Evolutionary conservation across 2,113 vertebrate species (phyloP).

Genomic region (Labeo rohita): DNA sequence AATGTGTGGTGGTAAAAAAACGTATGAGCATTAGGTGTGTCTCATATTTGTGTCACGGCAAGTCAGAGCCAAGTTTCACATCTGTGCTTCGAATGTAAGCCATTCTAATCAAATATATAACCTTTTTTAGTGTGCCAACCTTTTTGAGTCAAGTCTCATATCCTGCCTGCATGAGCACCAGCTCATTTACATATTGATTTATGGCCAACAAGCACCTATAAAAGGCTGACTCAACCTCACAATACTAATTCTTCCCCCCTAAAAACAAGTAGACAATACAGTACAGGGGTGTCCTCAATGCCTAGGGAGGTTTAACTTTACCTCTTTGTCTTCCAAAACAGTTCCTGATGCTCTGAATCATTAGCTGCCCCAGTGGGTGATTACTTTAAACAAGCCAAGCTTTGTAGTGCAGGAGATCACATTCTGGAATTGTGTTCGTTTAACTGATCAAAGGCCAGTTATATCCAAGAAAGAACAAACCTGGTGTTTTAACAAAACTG

Average conservation of each 20-base stretch:
- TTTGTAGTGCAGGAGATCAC: slow-evolving; percentile 11
- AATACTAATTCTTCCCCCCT: neutral
- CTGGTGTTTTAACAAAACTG: too few species aligned
- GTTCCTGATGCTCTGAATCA: slow-evolving; percentile 15
- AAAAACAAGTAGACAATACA: neutral
- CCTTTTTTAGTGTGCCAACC: neutral
- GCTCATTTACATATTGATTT: slow-evolving; percentile 24
- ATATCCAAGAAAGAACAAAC: neutral
- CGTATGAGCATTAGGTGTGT: neutral
- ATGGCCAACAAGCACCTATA: neutral
- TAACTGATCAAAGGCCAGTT: slow-evolving; percentile 11
- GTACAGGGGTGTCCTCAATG: neutral
- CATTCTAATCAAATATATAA: slow-evolving; percentile 30
- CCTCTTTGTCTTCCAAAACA: slow-evolving; percentile 22
- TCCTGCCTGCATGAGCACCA: neutral
- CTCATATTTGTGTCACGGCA: slow-evolving; percentile 1
- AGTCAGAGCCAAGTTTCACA: slow-evolving; percentile 16
- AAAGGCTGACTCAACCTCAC: neutral
- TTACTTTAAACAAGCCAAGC: neutral
- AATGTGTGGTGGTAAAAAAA: neutral
- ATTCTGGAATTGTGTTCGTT: slow-evolving; percentile 3
- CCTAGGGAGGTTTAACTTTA: neutral
- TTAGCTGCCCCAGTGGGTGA: neutral
- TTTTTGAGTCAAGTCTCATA: neutral
- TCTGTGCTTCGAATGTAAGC: slow-evolving; percentile 23